Evolutionary conservation across 2,888 invertebrate species (phyloP).

Genomic region (Smittia aterrima): DNA sequence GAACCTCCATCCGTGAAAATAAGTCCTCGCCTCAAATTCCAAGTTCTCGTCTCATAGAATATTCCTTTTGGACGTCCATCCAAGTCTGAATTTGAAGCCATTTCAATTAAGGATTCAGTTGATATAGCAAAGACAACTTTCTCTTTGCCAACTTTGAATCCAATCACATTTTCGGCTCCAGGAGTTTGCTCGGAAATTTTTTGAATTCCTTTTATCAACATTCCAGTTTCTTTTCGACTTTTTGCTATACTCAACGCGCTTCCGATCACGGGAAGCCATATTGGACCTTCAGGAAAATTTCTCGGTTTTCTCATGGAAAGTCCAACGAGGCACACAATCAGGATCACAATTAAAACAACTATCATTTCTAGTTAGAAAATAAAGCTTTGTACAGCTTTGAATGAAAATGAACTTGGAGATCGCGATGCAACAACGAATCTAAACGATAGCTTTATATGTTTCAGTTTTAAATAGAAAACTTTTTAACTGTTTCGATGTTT

Average conservation of each 20-base stretch:
- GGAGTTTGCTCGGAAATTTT: slow-evolving; percentile 62
- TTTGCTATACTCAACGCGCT: slow-evolving; percentile 65
- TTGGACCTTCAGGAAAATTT: slow-evolving; percentile 78
- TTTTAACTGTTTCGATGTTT: too few species aligned
- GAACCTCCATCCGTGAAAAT: slow-evolving; percentile 66
- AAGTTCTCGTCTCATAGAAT: slow-evolving; percentile 74
- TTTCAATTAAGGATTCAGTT: slow-evolving; percentile 67
- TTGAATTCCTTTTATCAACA: slow-evolving; percentile 67
- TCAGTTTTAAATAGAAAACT: too few species aligned
- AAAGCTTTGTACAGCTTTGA: too few species aligned
- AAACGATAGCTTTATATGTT: too few species aligned
- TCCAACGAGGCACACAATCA: slow-evolving; percentile 57
- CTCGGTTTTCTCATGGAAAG: slow-evolving; percentile 70
- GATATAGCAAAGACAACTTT: slow-evolving; percentile 70
- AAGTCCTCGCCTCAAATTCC: slow-evolving; percentile 70
- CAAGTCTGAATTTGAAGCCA: slow-evolving; percentile 72
- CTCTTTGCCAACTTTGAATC: slow-evolving; percentile 75
- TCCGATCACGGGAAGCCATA: slow-evolving; percentile 78
- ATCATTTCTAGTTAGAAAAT: too few species aligned
- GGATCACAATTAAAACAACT: not conserved
- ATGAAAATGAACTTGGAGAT: too few species aligned
- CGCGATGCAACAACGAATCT: too few species aligned
- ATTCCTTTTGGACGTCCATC: slow-evolving; percentile 76
- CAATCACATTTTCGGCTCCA: slow-evolving; percentile 60
- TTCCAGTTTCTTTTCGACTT: slow-evolving; percentile 65